Evolutionary conservation across 1,140 invertebrate genomes (phyloP).

Genomic region (Cydia fagiglandana): DNA sequence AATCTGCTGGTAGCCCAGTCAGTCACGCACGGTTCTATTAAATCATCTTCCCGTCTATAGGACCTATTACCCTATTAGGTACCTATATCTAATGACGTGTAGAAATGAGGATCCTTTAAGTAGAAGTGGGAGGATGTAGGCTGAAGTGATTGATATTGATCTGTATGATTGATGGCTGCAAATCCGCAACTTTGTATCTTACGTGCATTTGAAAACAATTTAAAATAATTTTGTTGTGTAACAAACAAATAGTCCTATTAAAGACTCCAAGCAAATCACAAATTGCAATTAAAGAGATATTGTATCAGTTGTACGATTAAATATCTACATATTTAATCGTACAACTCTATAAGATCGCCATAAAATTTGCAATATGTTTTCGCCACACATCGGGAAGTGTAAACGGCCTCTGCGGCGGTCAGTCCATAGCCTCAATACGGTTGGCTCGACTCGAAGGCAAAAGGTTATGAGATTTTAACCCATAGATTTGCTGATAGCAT

Average conservation of each 20-base stretch:
- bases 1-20: no score
- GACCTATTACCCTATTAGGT: no score
- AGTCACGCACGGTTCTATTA: no score
- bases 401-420: constrained; percentile 47
- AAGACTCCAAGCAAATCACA: not conserved
- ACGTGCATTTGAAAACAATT: not conserved
- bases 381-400: constrained; percentile 39
- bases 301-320: not conserved
- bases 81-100: not conserved
- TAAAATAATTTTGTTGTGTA: not conserved
- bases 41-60: no score
- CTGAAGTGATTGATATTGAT: not conserved
- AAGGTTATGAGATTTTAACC: constrained; percentile 73
- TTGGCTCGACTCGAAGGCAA: constrained; percentile 67
- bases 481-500: constrained; percentile 71
- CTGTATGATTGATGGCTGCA: not conserved
- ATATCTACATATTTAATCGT: no score
- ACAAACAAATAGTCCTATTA: no score
- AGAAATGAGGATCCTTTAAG: constrained; percentile 11
- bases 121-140: not conserved
- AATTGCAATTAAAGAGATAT: not conserved
- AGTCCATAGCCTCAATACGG: constrained; percentile 42
- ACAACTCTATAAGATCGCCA: not conserved
- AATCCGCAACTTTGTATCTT: not conserved
- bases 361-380: constrained; percentile 29